Evolutionary conservation across 1,140 invertebrate genomes (phyloP), one percentile per base, ranked within the genome.

Genomic region (Diabrotica virgifera): DNA sequence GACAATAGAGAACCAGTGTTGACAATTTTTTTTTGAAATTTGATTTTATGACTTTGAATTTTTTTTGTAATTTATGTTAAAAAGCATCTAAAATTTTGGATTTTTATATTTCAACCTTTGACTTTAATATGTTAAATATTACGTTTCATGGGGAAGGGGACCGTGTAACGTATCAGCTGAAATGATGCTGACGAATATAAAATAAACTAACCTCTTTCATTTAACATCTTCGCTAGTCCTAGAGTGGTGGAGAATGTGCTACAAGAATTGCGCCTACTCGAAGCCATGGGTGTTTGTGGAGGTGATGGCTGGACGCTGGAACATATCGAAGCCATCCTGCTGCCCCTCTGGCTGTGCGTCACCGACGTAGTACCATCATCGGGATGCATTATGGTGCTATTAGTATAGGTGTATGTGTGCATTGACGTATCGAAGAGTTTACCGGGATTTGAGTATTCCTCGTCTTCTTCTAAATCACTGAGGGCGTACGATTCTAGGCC

Each of bases 381-480:
- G 3, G 93, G 93, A 82, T 96, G 93, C 77, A 93, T 84, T 6
- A 96, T 91, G 55, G 89, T 94, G 71, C 93, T 95, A 71, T 93
- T 95, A 0, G 94, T 96, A 70, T 86, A 92, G 0, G 94, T 96
- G 76, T 93, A 96, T 9, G 94, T 84, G 53, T 89, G 89, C 40
- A 87, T 87, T 0, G 91, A 90, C 52, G 89, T 83, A 66, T 92
- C 89, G 71, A 91, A 89, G 40, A 88, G 82, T 77, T 90, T 90
- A 8, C 89, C 88, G 11, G 89, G 89, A 77, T 91, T 87, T 9
- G 85, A 81, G 59, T 86, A 86, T 67, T 90, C 91, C 36, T 90
- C 89, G 78, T 96, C 94, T 78, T 97, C 94, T 77, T 97, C 94
- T 0, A 93, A 85, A 79, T 97, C 94, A 24, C 89, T 90, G 8